Percentiles rank a stretch among this genome's conserved stretches.
These are phyloP conservation scores for Cecidostiba fungosa DNA, from an alignment of 2,888 invertebrate species.

Conservation along the genomic window DNA sequence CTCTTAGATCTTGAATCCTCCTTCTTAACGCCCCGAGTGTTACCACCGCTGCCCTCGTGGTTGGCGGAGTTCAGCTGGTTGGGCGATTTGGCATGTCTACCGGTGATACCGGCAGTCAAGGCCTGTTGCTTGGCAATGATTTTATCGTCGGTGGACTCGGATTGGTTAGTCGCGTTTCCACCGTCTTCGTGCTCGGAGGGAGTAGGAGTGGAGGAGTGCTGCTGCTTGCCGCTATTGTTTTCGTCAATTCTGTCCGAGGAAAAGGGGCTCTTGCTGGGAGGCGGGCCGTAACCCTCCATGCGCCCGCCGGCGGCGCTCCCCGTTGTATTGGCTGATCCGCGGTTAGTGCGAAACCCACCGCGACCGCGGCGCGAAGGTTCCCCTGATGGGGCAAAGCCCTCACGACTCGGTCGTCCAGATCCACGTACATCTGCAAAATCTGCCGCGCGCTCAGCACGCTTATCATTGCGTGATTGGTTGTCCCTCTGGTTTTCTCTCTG, in stretches of 20 bases:
- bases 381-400: conserved; percentile 92
- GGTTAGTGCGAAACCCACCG: conserved; percentile 80
- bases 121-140: conserved; percentile 86
- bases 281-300: conserved; percentile 90
- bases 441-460: conserved; percentile 67
- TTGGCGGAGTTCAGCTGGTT: conserved; percentile 67
- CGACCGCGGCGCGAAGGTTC: conserved; percentile 94
- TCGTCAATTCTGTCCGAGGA: conserved; percentile 79
- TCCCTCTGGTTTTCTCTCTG: conserved; percentile 67
- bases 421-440: conserved; percentile 43
- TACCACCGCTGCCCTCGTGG: conserved; percentile 62
- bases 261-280: conserved; percentile 90
- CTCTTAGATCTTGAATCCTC: conserved; percentile 75
- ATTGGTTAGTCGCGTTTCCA: conserved; percentile 71
- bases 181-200: conserved; percentile 73
- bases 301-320: conserved; percentile 83
- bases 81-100: conserved; percentile 79
- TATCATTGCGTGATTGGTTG: conserved; percentile 70
- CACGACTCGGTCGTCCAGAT: conserved; percentile 80
- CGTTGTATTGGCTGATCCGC: conserved; percentile 66
- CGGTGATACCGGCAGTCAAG: conserved; percentile 85
- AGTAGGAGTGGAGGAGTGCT: conserved; percentile 67
- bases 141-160: conserved; percentile 83
- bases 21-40: conserved; percentile 69
- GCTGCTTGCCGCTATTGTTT: conserved; percentile 78